These are phyloP conservation scores for Orthosia gothica DNA, from an alignment of 2,888 invertebrate genomes.

Conservation along the genomic window DNA sequence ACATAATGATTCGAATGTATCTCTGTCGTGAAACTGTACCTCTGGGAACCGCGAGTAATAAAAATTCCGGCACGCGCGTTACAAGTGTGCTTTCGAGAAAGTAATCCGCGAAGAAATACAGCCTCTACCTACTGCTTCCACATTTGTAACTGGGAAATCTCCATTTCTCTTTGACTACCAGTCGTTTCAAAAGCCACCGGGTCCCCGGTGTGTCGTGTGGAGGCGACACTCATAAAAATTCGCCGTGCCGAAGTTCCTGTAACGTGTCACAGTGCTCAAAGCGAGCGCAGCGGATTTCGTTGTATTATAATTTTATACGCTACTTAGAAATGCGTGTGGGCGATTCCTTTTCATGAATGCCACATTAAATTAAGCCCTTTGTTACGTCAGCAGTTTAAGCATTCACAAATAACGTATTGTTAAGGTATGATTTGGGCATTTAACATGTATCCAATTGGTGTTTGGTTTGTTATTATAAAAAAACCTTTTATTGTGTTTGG, in stretches of 20 bases:
- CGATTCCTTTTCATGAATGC: conserved; percentile 41
- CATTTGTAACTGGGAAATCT: conserved; percentile 90
- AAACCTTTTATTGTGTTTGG: background rate
- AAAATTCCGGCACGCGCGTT: conserved; percentile 87
- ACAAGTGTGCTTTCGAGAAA: conserved; percentile 86
- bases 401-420: conserved; percentile 13
- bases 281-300: conserved; percentile 74
- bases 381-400: conserved; percentile 25
- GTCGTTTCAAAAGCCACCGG: conserved; percentile 88
- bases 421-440: background rate
- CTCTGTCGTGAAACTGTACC: conserved; percentile 86
- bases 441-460: background rate
- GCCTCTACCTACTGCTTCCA: conserved; percentile 86
- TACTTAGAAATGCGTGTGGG: conserved; percentile 62
- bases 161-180: conserved; percentile 90
- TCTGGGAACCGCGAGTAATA: conserved; percentile 85
- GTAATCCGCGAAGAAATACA: conserved; percentile 90
- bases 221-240: conserved; percentile 90
- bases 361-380: conserved; percentile 47
- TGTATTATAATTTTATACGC: conserved; percentile 82
- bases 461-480: background rate
- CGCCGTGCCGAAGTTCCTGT: conserved; percentile 84
- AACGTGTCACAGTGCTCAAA: conserved; percentile 78
- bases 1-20: conserved; percentile 87
- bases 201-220: conserved; percentile 87